These are phyloP conservation scores for Pristionchus exspectatus DNA, from an alignment of 2,888 invertebrate species.

Conservation along the genomic window DNA sequence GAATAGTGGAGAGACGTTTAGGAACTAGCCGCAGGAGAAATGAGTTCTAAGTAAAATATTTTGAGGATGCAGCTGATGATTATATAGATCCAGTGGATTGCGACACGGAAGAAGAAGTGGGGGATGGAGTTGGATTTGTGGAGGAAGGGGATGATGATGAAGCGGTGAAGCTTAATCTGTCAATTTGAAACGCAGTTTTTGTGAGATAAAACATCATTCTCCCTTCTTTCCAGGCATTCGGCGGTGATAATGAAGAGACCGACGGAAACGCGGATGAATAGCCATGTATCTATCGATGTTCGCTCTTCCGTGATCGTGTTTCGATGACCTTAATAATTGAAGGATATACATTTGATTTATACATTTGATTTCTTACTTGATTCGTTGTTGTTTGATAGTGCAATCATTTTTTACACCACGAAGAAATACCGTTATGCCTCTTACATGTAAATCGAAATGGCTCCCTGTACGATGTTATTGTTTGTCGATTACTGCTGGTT, in stretches of 20 bases:
- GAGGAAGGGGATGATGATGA: not conserved
- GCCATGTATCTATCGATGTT: not conserved
- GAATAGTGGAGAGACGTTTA: not conserved
- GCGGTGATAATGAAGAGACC: not conserved
- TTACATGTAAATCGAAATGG: not conserved
- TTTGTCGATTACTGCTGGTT: not conserved
- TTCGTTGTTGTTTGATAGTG: not conserved
- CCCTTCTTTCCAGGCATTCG: not conserved
- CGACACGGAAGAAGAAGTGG: not conserved
- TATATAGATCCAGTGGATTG: not conserved
- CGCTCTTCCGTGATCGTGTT: not conserved
- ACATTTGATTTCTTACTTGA: not conserved
- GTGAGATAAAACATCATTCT: too few species aligned
- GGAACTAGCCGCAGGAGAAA: not conserved
- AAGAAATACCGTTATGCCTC: not conserved
- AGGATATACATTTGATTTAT: not conserved
- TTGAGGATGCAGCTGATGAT: not conserved
- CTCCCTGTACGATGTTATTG: not conserved
- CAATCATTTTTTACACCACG: not conserved
- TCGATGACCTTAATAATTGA: not conserved
- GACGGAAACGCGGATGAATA: not conserved
- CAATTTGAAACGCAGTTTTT: not conserved
- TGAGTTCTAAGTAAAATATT: not conserved
- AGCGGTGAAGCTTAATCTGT: not conserved
- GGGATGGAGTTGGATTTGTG: not conserved